Conservation (phyloP, 2,797 vertebrate species). For the Semotilus atromaculatus region DNA sequence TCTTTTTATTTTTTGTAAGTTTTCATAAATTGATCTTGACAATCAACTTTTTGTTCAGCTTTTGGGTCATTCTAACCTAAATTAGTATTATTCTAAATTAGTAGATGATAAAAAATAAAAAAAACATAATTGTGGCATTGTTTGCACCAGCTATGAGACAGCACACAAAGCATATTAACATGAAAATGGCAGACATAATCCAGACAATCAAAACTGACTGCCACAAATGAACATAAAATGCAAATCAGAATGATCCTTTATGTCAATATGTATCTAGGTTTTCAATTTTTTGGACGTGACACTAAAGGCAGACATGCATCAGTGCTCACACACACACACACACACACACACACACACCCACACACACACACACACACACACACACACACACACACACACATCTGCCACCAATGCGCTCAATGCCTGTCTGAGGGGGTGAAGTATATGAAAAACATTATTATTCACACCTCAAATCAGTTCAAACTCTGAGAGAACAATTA, state of each 20-base stretch:
- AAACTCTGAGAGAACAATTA: slow-evolving; percentile 8
- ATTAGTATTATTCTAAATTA: background rate
- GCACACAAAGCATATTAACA: slow-evolving; percentile 29
- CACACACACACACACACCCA: background rate
- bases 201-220: background rate
- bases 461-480: slow-evolving; percentile 39
- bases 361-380: background rate
- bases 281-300: background rate
- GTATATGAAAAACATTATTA: slow-evolving; percentile 27
- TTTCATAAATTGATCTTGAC: background rate
- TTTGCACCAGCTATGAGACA: background rate
- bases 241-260: background rate
- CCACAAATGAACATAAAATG: background rate
- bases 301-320: slow-evolving; percentile 1
- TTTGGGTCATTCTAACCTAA: too few species aligned
- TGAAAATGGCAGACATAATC: slow-evolving; percentile 1
- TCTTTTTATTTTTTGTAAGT: background rate
- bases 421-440: background rate
- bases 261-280: background rate
- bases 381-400: background rate
- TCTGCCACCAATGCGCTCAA: slow-evolving; percentile 9
- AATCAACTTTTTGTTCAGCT: background rate
- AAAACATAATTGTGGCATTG: background rate
- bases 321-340: background rate
- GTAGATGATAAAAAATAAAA: background rate